Percentiles rank a stretch among this genome's conserved stretches.
These are phyloP conservation scores for Aplodontia rufa DNA, from an alignment of 2,113 vertebrate species.

Conservation along the genomic window DNA sequence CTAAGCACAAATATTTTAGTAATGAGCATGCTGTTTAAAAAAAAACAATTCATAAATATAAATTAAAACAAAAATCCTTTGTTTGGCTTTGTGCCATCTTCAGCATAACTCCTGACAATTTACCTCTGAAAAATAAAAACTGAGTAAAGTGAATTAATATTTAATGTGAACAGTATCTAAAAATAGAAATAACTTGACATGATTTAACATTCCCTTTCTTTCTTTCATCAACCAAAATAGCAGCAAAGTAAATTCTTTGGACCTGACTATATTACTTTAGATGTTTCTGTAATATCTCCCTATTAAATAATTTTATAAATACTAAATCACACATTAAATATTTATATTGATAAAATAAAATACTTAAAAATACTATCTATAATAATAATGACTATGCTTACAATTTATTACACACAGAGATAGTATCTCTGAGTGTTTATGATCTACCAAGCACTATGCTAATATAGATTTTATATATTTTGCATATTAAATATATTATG, in stretches of 20 bases:
- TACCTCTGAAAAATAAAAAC: neutral
- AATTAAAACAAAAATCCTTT: neutral
- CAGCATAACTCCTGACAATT: neutral
- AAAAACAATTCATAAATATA: neutral
- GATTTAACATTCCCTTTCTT: neutral
- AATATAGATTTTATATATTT: neutral
- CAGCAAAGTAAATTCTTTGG: neutral
- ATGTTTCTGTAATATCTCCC: neutral
- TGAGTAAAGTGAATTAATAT: conserved; percentile 20
- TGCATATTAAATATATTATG: neutral
- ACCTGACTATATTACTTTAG: neutral
- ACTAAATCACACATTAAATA: neutral
- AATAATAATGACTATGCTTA: neutral
- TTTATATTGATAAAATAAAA: neutral
- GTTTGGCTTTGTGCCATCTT: neutral
- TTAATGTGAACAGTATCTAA: neutral
- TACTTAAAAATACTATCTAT: neutral
- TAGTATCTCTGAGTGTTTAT: neutral
- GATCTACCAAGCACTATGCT: neutral
- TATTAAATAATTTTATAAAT: neutral
- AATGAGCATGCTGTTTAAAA: neutral
- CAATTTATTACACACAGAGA: neutral
- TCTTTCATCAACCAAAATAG: neutral
- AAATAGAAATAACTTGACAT: neutral
- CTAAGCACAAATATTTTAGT: neutral